phyloP scores from a whole-genome alignment of 1,140 invertebrate genomes.

The Mesaphorura yosii region DNA sequence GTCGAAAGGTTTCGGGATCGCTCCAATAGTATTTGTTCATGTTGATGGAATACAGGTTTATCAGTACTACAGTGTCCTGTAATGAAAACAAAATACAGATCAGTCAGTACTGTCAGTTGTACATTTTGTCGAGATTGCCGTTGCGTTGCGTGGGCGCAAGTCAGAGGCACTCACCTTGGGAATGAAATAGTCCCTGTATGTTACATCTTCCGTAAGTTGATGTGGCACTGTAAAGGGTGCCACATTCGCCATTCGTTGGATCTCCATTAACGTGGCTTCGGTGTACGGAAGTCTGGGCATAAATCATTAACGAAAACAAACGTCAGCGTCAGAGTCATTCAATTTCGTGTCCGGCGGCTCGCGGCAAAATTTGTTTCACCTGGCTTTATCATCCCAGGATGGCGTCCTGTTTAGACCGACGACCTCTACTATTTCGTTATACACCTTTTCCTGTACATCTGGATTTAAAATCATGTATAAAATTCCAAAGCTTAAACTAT shows the following conservation, averaged over 20 bases:
- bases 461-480: constrained; percentile 63
- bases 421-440: constrained; percentile 59
- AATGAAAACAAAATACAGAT: not conserved
- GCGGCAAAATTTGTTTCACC: not conserved
- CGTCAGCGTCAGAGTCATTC: not conserved
- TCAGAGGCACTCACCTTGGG: constrained; percentile 64
- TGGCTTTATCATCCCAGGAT: not conserved
- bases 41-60: constrained; percentile 1
- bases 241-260: constrained; percentile 61
- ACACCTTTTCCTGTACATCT: constrained; percentile 63
- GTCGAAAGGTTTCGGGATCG: constrained; percentile 58
- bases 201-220: constrained; percentile 55
- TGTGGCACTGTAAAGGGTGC: constrained; percentile 64
- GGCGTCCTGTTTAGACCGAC: not conserved
- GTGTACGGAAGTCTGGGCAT: constrained; percentile 58
- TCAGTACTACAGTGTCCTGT: constrained; percentile 1
- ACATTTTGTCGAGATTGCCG: not conserved
- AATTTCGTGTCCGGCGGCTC: not conserved
- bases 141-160: no score
- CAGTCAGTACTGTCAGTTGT: not conserved
- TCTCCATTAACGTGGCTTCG: constrained; percentile 61
- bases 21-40: not conserved
- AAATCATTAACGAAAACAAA: constrained; percentile 1
- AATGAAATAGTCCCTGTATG: constrained; percentile 55
- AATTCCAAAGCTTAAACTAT: constrained; percentile 63